These are phyloP conservation scores for Heterotis niloticus DNA, from an alignment of 2,113 vertebrate species.

Conservation along the genomic window DNA sequence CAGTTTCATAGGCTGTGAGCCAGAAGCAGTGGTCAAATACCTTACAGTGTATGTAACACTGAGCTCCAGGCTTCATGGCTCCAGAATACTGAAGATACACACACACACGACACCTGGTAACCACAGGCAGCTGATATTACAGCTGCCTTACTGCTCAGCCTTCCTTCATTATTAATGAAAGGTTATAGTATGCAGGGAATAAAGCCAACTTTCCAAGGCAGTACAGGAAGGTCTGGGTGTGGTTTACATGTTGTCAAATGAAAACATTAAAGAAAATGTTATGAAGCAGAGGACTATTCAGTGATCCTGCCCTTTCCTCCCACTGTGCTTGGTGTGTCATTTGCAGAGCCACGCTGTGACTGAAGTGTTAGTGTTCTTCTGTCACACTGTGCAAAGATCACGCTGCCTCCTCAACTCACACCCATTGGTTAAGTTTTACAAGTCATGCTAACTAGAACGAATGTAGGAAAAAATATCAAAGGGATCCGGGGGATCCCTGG, in stretches of 20 bases:
- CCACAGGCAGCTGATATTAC: not conserved
- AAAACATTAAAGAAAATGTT: not conserved
- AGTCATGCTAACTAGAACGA: too few species aligned
- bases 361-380: too few species aligned
- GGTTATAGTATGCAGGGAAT: not conserved
- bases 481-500: too few species aligned
- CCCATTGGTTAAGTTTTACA: too few species aligned
- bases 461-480: too few species aligned
- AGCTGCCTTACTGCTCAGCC: not conserved
- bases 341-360: too few species aligned
- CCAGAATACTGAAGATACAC: not conserved
- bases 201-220: not conserved
- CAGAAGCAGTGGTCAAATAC: too few species aligned
- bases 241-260: not conserved
- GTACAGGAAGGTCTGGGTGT: constrained; percentile 2
- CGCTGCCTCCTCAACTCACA: too few species aligned
- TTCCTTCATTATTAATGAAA: not conserved
- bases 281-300: not conserved
- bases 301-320: not conserved
- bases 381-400: too few species aligned
- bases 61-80: not conserved
- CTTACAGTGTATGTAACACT: too few species aligned
- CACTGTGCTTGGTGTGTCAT: too few species aligned
- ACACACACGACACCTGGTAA: not conserved
- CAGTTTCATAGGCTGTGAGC: too few species aligned